Evolutionary conservation across 1,140 invertebrate species (phyloP).

Genomic region (Micrasema minimum): DNA sequence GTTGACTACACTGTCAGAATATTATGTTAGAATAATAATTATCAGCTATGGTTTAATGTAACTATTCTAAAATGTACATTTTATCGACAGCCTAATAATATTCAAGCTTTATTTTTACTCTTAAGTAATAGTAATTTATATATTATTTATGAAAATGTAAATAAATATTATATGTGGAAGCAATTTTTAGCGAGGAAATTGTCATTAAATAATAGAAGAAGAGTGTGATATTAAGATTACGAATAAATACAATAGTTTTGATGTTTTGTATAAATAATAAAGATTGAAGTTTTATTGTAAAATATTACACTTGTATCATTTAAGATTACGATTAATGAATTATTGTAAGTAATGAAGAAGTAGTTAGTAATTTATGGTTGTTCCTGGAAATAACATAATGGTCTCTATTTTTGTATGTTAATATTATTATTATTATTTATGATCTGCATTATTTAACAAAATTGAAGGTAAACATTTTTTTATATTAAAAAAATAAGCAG

Average conservation of each 20-base stretch:
- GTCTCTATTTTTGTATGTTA: constrained; percentile 20
- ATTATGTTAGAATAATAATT: no score
- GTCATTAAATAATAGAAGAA: constrained; percentile 50
- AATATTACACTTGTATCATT: constrained; percentile 24
- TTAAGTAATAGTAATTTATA: constrained; percentile 29
- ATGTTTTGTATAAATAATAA: constrained; percentile 44
- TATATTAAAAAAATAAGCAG: no score
- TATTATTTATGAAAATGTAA: constrained; percentile 45
- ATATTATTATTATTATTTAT: neutral
- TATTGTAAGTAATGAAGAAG: constrained; percentile 8
- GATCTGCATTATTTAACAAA: no score
- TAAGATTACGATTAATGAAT: neutral
- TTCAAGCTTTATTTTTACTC: constrained; percentile 29
- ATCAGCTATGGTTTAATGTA: no score
- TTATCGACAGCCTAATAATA: constrained; percentile 7
- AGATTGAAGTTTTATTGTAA: constrained; percentile 40
- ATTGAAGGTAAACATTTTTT: no score
- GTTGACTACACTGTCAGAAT: no score
- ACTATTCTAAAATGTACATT: neutral
- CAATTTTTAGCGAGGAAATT: constrained; percentile 39
- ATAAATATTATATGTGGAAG: constrained; percentile 36
- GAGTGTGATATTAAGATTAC: constrained; percentile 53
- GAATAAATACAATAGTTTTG: constrained; percentile 44
- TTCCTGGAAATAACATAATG: constrained; percentile 25
- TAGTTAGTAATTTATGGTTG: constrained; percentile 35